phyloP scores from a whole-genome alignment of 2,797 vertebrate species.

The Todus mexicanus region DNA sequence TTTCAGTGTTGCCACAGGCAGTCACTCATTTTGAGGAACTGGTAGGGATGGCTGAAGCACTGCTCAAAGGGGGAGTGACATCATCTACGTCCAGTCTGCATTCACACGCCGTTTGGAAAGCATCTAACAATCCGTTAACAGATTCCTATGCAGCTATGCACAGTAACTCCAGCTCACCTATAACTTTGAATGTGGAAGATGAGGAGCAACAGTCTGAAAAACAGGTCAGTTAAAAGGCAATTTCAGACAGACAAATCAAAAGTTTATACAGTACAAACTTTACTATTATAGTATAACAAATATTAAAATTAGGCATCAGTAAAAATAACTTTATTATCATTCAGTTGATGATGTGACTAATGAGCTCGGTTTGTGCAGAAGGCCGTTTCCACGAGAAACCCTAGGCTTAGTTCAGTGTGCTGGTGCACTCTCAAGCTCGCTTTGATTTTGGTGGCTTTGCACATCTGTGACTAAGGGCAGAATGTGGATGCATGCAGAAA shows the following conservation, averaged over 20 bases:
- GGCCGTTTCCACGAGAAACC: not conserved
- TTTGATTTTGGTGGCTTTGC: not conserved
- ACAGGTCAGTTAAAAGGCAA: conserved; percentile 60
- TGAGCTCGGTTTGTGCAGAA: not conserved
- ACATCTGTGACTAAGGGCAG: not conserved
- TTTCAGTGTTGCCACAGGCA: conserved; percentile 74
- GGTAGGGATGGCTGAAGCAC: conserved; percentile 70
- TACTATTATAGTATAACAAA: not conserved
- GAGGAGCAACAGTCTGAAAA: conserved; percentile 62
- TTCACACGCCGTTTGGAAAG: conserved; percentile 64
- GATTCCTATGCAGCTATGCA: conserved; percentile 62
- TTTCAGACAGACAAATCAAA: not conserved
- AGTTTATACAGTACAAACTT: not conserved
- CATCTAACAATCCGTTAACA: conserved; percentile 59
- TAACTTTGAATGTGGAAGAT: conserved; percentile 66
- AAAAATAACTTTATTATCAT: not conserved
- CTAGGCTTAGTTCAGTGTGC: not conserved
- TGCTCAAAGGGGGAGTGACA: conserved; percentile 70
- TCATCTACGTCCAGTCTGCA: conserved; percentile 20
- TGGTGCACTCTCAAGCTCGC: not conserved
- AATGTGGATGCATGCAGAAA: not conserved
- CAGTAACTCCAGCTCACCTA: conserved; percentile 67
- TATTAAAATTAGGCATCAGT: not conserved
- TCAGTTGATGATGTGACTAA: not conserved
- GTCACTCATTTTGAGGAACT: conserved; percentile 75